phyloP scores from a whole-genome alignment of 2,797 vertebrate species.

The Zalophus californianus region DNA sequence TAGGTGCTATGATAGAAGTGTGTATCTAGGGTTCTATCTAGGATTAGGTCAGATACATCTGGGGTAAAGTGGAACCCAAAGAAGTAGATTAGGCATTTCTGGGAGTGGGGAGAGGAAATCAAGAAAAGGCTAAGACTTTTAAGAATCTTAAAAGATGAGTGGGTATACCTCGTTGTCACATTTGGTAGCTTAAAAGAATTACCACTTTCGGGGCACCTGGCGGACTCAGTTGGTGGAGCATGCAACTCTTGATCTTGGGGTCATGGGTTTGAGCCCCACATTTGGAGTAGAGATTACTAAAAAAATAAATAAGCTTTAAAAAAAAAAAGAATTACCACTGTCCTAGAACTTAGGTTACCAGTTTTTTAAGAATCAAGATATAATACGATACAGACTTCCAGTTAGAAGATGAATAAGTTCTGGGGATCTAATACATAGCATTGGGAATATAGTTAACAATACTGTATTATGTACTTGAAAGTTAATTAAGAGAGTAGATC shows the following conservation, averaged over 20 bases:
- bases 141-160: conserved; percentile 56
- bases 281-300: background rate
- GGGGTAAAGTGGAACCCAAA: background rate
- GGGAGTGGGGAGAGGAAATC: conserved; percentile 15
- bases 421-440: background rate
- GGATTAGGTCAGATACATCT: conserved; percentile 47
- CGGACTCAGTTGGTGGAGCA: background rate
- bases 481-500: background rate
- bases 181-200: conserved; percentile 20
- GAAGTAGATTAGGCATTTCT: conserved; percentile 36
- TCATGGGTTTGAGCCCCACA: background rate
- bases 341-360: background rate
- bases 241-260: background rate
- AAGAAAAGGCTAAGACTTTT: conserved; percentile 39
- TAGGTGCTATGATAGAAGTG: background rate
- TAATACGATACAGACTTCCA: background rate
- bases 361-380: conserved; percentile 33
- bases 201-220: background rate
- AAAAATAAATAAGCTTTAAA: background rate
- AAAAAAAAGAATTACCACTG: background rate
- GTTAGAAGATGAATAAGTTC: background rate
- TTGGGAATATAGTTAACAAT: background rate
- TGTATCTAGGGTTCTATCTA: conserved; percentile 33
- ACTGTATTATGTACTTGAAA: background rate
- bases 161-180: background rate